phyloP scores from a whole-genome alignment of 2,888 invertebrate species.

The Ormyrus pomaceus region DNA sequence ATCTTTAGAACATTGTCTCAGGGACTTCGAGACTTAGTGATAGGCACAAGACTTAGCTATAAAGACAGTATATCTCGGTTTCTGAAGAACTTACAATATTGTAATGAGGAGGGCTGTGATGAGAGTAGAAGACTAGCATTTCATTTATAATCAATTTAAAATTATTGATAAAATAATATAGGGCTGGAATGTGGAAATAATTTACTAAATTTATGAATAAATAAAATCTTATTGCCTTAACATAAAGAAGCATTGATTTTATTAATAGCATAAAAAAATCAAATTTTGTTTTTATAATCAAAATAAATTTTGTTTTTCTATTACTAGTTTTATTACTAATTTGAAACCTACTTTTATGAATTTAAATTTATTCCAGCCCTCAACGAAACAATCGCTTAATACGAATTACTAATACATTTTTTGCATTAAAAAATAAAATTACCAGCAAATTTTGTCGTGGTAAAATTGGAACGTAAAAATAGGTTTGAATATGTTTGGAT shows the following conservation, averaged over 20 bases:
- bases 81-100: constrained; percentile 26
- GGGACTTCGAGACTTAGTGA: background rate
- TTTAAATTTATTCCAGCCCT: constrained; percentile 6
- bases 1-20: background rate
- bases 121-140: constrained; percentile 58
- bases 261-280: no score
- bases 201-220: background rate
- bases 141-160: constrained; percentile 18
- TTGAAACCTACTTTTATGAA: background rate
- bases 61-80: background rate
- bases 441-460: no score
- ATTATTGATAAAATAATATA: constrained; percentile 3
- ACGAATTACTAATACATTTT: no score
- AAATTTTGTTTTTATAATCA: no score
- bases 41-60: background rate
- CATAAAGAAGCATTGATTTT: no score
- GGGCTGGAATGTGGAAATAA: constrained; percentile 24
- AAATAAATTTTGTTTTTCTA: no score
- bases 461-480: no score
- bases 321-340: background rate
- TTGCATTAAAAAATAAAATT: no score
- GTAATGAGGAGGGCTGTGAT: constrained; percentile 53
- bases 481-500: no score
- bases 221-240: background rate
- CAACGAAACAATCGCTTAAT: background rate